Conservation (phyloP, 2,888 invertebrate genomes). For the Nyleta sp. region DNA sequence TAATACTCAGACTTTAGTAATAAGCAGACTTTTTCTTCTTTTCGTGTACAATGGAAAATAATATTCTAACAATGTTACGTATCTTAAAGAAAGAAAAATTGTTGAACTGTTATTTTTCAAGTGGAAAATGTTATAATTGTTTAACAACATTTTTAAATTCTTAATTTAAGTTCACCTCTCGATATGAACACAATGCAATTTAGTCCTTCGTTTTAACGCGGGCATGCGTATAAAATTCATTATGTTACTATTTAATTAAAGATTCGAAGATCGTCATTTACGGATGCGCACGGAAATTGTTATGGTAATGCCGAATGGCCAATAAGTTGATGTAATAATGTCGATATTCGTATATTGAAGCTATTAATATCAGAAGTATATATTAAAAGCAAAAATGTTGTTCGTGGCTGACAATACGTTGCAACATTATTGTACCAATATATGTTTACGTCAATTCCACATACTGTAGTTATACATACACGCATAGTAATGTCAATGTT, state of each 20-base stretch:
- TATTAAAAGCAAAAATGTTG: slow-evolving; percentile 6
- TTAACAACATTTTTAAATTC: too few relatives aligned
- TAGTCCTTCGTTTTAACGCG: background rate
- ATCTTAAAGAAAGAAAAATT: too few relatives aligned
- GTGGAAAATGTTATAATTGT: too few relatives aligned
- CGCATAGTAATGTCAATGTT: too few relatives aligned
- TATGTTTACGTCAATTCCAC: too few relatives aligned
- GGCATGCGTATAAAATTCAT: slow-evolving; percentile 3
- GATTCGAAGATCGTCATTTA: slow-evolving; percentile 21
- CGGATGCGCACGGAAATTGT: slow-evolving; percentile 2
- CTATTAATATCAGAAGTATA: slow-evolving; percentile 11
- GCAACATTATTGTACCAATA: background rate
- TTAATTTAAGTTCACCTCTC: background rate
- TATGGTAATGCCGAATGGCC: slow-evolving; percentile 14
- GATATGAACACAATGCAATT: slow-evolving; percentile 2
- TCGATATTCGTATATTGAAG: slow-evolving; percentile 11
- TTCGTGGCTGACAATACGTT: background rate
- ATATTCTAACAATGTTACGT: too few relatives aligned
- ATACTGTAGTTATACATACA: too few relatives aligned
- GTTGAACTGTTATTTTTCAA: background rate
- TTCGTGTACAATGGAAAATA: too few relatives aligned
- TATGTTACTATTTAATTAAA: slow-evolving; percentile 29
- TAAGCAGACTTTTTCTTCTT: too few relatives aligned
- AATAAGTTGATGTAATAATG: background rate
- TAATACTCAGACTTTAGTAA: too few relatives aligned